Evolutionary conservation across 2,888 invertebrate genomes (phyloP).

Genomic region (Eueremaeus valkanovi): DNA sequence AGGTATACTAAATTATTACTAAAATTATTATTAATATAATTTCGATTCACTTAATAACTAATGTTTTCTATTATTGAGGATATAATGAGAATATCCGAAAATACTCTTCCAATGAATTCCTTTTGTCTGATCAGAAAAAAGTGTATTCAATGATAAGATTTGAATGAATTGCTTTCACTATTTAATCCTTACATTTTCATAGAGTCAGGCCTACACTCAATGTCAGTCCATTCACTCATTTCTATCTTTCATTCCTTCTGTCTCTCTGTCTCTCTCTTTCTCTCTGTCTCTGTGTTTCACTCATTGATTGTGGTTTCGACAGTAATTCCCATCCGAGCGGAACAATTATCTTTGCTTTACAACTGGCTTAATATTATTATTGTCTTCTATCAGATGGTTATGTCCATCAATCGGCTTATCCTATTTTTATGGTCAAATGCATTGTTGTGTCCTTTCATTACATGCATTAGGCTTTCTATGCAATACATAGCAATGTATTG

Average conservation of each 20-base stretch:
- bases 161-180: too few relatives aligned
- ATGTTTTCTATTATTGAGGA: not conserved
- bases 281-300: not conserved
- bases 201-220: not conserved
- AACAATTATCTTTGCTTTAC: slow-evolving; percentile 19
- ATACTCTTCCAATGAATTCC: not conserved
- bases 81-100: not conserved
- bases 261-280: too few relatives aligned
- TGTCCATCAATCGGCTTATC: slow-evolving; percentile 35
- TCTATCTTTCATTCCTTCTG: not conserved
- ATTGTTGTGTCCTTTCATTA: not conserved
- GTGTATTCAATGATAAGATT: not conserved
- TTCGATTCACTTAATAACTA: not conserved
- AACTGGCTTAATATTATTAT: not conserved
- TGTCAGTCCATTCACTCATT: not conserved
- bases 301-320: slow-evolving; percentile 3
- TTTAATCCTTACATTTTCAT: too few relatives aligned
- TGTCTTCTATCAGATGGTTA: not conserved
- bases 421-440: slow-evolving; percentile 31
- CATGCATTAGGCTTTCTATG: not conserved
- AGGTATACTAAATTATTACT: slow-evolving; percentile 64
- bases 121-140: not conserved
- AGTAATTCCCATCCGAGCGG: not conserved
- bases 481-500: not conserved
- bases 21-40: not conserved